phyloP scores from a whole-genome alignment of 1,140 invertebrate genomes.

The Calosoma granatense region DNA sequence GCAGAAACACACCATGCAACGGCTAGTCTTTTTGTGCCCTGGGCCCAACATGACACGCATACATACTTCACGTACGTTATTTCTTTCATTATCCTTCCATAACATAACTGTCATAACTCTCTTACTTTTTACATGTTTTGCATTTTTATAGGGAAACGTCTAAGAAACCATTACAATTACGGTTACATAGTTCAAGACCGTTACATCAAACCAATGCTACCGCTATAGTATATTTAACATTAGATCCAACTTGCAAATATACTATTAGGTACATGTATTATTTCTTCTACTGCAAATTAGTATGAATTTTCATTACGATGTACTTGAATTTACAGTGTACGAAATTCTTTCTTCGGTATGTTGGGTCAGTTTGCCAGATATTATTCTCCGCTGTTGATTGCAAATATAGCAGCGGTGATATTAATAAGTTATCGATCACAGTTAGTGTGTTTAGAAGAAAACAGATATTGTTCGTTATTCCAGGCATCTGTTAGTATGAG shows the following conservation, averaged over 20 bases:
- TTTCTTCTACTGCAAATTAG: conserved; percentile 2
- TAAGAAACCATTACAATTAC: conserved; percentile 37
- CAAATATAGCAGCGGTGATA: conserved; percentile 33
- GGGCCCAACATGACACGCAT: conserved; percentile 50
- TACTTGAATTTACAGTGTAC: conserved; percentile 33
- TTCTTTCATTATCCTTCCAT: conserved; percentile 11
- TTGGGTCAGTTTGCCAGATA: conserved; percentile 33
- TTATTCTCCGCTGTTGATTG: conserved; percentile 32
- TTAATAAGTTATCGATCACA: conserved; percentile 34
- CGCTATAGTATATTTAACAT: conserved; percentile 39
- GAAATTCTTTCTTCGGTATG: conserved; percentile 24
- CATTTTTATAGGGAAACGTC: conserved; percentile 36
- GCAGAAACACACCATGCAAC: conserved; percentile 41
- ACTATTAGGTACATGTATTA: conserved; percentile 38
- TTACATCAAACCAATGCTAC: conserved; percentile 28
- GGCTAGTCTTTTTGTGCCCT: conserved; percentile 49
- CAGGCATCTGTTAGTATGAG: conserved; percentile 32
- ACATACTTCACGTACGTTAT: conserved; percentile 47
- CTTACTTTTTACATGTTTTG: conserved; percentile 18
- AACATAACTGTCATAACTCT: conserved; percentile 5
- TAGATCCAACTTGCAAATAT: conserved; percentile 50
- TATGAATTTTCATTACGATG: no score
- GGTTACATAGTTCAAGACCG: conserved; percentile 37
- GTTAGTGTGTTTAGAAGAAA: conserved; percentile 22
- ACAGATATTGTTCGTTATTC: conserved; percentile 29